Evolutionary conservation across 2,797 vertebrate genomes (phyloP).

Genomic region (Hafferia zeledoni): DNA sequence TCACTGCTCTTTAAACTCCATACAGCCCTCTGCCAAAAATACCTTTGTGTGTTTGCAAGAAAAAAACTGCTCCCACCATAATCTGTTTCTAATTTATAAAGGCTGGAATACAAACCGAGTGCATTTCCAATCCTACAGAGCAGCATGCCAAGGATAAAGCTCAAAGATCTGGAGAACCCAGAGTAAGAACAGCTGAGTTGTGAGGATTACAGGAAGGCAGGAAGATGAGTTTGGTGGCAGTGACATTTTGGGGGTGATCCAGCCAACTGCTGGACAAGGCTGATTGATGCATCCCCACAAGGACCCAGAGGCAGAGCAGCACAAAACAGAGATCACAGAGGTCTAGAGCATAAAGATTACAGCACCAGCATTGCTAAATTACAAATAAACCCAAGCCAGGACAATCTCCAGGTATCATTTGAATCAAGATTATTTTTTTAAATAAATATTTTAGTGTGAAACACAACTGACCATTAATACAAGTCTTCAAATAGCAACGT

Average conservation of each 20-base stretch:
- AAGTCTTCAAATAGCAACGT: background rate
- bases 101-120: background rate
- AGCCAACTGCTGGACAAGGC: background rate
- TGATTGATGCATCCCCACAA: background rate
- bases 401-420: background rate
- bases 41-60: background rate
- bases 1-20: background rate
- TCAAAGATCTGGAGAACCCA: background rate
- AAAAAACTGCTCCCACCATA: background rate
- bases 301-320: background rate
- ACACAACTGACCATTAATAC: background rate
- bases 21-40: background rate
- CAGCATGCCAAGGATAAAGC: background rate
- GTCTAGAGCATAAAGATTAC: background rate
- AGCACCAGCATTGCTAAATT: background rate
- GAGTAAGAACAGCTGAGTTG: background rate
- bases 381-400: background rate
- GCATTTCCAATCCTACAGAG: background rate
- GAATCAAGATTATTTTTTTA: background rate
- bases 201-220: background rate
- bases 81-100: background rate
- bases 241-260: background rate
- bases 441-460: background rate
- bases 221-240: background rate
- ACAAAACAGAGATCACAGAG: background rate